Evolutionary conservation across 2,888 invertebrate genomes (phyloP), one percentile per base, ranked within the genome.

Genomic region (Trissonchulus sp.): DNA sequence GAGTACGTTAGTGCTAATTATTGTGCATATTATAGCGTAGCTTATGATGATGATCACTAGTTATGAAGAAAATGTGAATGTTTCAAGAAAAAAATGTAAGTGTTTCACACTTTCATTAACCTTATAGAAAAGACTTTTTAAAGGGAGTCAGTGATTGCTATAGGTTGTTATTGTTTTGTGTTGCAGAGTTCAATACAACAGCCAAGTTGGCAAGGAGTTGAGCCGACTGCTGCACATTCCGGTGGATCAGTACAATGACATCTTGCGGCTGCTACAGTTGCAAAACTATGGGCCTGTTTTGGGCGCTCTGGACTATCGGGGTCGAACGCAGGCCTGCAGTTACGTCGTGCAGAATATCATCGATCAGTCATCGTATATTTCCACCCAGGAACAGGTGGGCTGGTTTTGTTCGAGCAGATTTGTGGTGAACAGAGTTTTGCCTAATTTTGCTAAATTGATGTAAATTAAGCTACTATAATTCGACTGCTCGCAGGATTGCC

Each of bases 161-260:
- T n/a, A n/a, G n/a, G n/a, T n/a, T n/a, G n/a, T n/a, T n/a, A n/a
- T n/a, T n/a, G n/a, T n/a, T n/a, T 48, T 65, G n/a, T 65, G 18
- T 73, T 79, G 69, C 84, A 91, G 91, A 79, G 86, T 93, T 69
- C 91, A 92, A 82, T 90, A 90, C 83, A 90, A 90, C 82, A 90
- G 91, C 65, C 89, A 91, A 1, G 93, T 97, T 0, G 95, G 95
- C 79, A 92, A 93, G 81, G 99, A 99, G 84, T 87, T 99, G 78
- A 92, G 93, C 83, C 91, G 94, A 82, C 89, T 99, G 76, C 89
- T 99, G 83, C 93, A 94, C 85, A 92, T 98, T 68, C 97, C 98
- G 0, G 90, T 97, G 1, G 95, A 97, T 84, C 92, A 92, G 82
- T 98, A 97, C 87, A 93, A 93, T 85, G 92, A 96, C 85, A 90